Evolutionary conservation across 2,113 vertebrate genomes (phyloP).

Genomic region (Aspidoscelis tigris): DNA sequence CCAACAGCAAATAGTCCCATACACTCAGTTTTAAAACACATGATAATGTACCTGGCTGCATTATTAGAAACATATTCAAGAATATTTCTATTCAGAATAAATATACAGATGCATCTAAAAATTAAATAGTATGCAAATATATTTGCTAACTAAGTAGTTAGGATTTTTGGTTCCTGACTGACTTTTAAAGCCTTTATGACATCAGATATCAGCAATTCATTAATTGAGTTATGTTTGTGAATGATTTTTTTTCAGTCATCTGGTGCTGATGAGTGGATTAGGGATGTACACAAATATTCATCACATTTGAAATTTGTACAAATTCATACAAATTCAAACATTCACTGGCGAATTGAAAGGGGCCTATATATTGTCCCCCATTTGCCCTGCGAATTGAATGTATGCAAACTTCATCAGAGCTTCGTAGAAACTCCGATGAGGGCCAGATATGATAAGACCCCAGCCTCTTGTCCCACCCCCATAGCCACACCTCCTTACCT

Average conservation of each 20-base stretch:
- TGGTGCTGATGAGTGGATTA: background rate
- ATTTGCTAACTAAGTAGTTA: background rate
- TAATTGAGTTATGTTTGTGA: background rate
- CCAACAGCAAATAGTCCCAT: background rate
- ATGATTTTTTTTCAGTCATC: background rate
- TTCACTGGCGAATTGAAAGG: too few relatives aligned
- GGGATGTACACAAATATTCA: too few relatives aligned
- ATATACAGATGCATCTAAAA: background rate
- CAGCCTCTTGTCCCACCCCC: too few relatives aligned
- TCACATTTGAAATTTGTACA: too few relatives aligned
- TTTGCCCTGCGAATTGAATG: too few relatives aligned
- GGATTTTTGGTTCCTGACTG: background rate
- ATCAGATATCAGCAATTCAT: constrained; percentile 9
- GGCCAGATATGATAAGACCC: too few relatives aligned
- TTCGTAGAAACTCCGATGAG: too few relatives aligned
- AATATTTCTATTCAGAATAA: constrained; percentile 4
- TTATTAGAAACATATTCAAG: constrained; percentile 18
- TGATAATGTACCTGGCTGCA: background rate
- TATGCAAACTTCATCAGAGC: too few relatives aligned
- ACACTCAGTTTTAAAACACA: background rate
- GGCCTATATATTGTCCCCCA: too few relatives aligned
- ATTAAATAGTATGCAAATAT: background rate
- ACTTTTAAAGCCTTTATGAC: too few relatives aligned
- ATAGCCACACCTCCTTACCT: too few relatives aligned
- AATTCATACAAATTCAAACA: too few relatives aligned